Evolutionary conservation across 2,113 vertebrate genomes (phyloP), one percentile per base, ranked within the genome.

Genomic region (Gorilla gorilla): DNA sequence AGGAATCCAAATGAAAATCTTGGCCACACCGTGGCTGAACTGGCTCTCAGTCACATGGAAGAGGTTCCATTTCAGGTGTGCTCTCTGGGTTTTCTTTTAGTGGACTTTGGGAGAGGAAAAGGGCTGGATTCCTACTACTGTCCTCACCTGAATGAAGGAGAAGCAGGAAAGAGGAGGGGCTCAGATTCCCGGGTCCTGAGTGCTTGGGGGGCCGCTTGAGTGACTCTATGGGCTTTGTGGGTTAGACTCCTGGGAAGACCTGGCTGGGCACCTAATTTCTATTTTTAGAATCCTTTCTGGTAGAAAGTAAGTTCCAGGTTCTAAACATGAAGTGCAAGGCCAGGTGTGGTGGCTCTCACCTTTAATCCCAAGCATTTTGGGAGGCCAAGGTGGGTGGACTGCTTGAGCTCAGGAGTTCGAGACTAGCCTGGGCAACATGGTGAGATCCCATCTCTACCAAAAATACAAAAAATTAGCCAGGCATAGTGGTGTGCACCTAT

Each of bases 341-440:
- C 61, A 64, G 61, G 61, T 14, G 27, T 6, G 0, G 5, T 64
- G 61, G 27, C 61, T 64, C 27, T 64, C 5, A 6, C 61, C 27
- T 30, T 64, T 64, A 64, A 64, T 64, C 61, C 27, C 61, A 30
- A 30, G 61, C 5, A 2, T 30, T 64, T 32, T 64, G 27, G 61
- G 61, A 64, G 61, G 27, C 61, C 0, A 12, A 64, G 61, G 27
- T 30, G 61, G 2, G 61, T 0, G 12, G 27, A 64, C 30, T 64
- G 27, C 61, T 64, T 64, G 61, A 64, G 27, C 61, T 64, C 61
- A 30, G 61, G 61, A 64, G 61, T 64, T 64, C 5, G 30, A 64
- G 27, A 64, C 27, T 11, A 64, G 61, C 27, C 27, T 32, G 61
- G 27, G 27, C 61, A 30, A 32, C 30, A 32, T 30, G 61, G 61